Conservation (phyloP, 2,113 vertebrate genomes). For the Sardina pilchardus region DNA sequence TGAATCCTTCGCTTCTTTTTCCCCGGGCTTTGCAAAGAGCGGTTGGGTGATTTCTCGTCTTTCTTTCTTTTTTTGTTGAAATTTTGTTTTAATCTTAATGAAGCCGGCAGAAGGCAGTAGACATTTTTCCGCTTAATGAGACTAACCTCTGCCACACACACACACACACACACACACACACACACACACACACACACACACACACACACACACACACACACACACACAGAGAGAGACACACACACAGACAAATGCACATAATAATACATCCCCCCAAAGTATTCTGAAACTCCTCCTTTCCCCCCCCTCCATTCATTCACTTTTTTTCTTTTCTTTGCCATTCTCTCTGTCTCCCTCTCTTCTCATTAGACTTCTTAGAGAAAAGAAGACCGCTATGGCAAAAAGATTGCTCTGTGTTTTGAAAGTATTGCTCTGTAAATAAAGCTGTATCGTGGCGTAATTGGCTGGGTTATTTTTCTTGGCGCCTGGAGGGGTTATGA, state of each 20-base stretch:
- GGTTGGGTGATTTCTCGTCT: constrained; percentile 25
- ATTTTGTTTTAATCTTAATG: constrained; percentile 52
- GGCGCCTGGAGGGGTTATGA: no score
- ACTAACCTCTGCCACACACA: constrained; percentile 51
- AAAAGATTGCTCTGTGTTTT: no score
- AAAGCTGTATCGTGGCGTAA: no score
- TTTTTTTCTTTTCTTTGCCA: not conserved
- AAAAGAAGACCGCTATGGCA: no score
- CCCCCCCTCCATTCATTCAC: not conserved
- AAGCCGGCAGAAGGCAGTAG: constrained; percentile 34
- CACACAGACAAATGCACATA: not conserved
- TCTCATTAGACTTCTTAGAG: not conserved
- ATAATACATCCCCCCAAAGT: no score
- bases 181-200: not conserved
- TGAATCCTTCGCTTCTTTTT: not conserved
- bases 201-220: not conserved
- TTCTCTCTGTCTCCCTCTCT: not conserved
- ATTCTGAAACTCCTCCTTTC: not conserved
- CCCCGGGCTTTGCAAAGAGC: not conserved
- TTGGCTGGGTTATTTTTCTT: no score
- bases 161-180: not conserved
- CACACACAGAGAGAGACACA: not conserved
- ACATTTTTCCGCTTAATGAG: constrained; percentile 54
- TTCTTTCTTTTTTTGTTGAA: constrained; percentile 4
- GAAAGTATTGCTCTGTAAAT: no score